Base-by-base conservation (phyloP, 1,140 invertebrate species). In the Heliothis subflexa region DNA sequence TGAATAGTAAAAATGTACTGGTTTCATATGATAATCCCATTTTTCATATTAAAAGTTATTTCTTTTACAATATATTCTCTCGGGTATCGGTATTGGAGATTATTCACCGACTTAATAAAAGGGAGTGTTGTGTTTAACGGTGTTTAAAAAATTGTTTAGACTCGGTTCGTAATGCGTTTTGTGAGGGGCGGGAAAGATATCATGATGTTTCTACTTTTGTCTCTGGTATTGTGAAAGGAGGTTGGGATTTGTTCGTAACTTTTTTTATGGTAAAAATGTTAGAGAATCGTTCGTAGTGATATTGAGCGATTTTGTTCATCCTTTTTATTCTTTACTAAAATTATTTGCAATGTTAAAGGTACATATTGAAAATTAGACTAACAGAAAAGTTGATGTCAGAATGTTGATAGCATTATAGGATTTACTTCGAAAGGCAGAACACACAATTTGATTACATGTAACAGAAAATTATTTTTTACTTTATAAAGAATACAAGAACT, bases 11-110 rank as follows among this genome's bases (percentile, higher is more conserved):
- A 70, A 52, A 45, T 59, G n/a, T 33, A 18, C 80, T 81, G 80
- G 81, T 79, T 78, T 79, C 80, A 85, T 91, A 91, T 92, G 88
- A 93, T 93, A 93, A 93, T 93, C 86, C 85, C 87, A 92, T 93
- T 93, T 93, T 93, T 93, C 92, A 92, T 91, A 92, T 93, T 93
- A 93, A 93, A 93, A 93, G 84, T 93, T 91, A 87, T 78, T 77
- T 77, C 74, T 77, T 76, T 77, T 77, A 77, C 62, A 68, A 76
- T 64, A 64, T 54, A 52, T 52, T 57, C 74, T 49, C 50, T 45
- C 0, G 74, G 33, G 74, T 68, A 77, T 77, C 62, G 74, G 61
- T 68, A 68, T 77, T 77, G 62, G 73, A 68, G 62, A 68, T 74
- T 74, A 74, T 77, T 66, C 18, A 33, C 62, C 49, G 52, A 77